Base-by-base conservation (phyloP, 2,797 vertebrate genomes). In the Euthynnus affinis region DNA sequence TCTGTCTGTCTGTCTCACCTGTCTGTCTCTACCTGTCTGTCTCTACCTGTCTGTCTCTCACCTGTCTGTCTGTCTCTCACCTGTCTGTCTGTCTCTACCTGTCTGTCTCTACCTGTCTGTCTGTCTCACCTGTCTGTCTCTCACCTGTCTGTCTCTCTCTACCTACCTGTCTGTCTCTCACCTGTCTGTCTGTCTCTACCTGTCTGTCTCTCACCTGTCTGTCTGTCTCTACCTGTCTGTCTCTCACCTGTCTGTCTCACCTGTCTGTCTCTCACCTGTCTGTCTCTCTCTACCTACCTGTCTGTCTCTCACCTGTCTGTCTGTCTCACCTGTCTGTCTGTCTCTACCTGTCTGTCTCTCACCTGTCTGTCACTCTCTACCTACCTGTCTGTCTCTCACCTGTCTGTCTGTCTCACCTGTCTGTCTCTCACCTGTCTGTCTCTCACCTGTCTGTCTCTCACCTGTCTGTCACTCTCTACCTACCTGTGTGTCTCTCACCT, bases 351-450 rank as follows among this genome's bases (percentile, higher is more conserved):
- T 55, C n/a, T n/a, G n/a, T n/a, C n/a, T n/a, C n/a, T n/a, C n/a
- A n/a, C n/a, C 44, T 62, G 14, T 20, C 4, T 29, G 27, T 32
- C 29, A 6, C 29, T 18, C 10, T n/a, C n/a, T n/a, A n/a, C n/a
- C n/a, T n/a, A n/a, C 61, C 29, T 62, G 20, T 59, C 34, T n/a
- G n/a, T 32, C 29, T 32, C 29, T 18, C 10, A n/a, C 61, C 29
- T 62, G 20, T 59, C 34, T n/a, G n/a, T n/a, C n/a, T n/a, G n/a
- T n/a, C n/a, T 60, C 90, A 98, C n/a, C 44, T 62, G 14, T 20
- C 4, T 29, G 27, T 32, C 29, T 32, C 29, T 18, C 10, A n/a
- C 61, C 29, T 62, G 20, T 59, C 34, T n/a, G n/a, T 32, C 29
- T 32, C 29, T 18, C 10, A n/a, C 61, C 29, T 62, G 20, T 59